Evolutionary conservation across 2,888 invertebrate species (phyloP), one percentile per base, ranked within the genome.

Genomic region (Folsomia manolachei): DNA sequence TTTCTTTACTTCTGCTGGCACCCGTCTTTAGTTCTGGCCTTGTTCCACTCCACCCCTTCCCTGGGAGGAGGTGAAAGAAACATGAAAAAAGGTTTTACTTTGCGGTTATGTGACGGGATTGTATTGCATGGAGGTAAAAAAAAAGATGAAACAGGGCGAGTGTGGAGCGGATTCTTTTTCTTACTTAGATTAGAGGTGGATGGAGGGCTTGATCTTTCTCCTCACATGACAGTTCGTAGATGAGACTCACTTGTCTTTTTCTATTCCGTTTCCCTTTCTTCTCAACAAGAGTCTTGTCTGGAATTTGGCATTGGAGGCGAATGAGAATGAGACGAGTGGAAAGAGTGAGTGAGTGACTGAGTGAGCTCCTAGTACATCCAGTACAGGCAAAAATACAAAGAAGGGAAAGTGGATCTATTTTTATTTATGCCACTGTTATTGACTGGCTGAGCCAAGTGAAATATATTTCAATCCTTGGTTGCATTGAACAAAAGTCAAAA

Each of bases 231-330:
- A 66, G 65, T 19, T 51, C 51, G 52, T 66, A 39, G 65, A 66
- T 66, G 65, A 66, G 52, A n/a, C 65, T 66, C 65, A 66, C 65
- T 66, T 66, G 65, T 66, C 65, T 66, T n/a, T n/a, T n/a, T n/a
- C n/a, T n/a, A n/a, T n/a, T 39, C 24, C 39, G 21, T 39, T 51
- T 25, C 23, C 2, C 2, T 4, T 7, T 14, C 63, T 63, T 27
- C 14, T 39, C 7, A 39, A 39, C 39, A n/a, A n/a, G n/a, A n/a
- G n/a, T n/a, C n/a, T n/a, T n/a, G n/a, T n/a, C n/a, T n/a, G n/a
- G n/a, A n/a, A n/a, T 39, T 14, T 39, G 39, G 39, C 4, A 39
- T 39, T 39, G 39, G 39, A 39, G 14, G 4, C 39, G 39, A 39
- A 39, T 39, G 39, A 39, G 39, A n/a, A n/a, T 39, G 39, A 14